Percentiles rank a stretch among this genome's conserved stretches.
phyloP scores from a whole-genome alignment of 2,888 invertebrate species.

The Iselma pallidipennis region DNA sequence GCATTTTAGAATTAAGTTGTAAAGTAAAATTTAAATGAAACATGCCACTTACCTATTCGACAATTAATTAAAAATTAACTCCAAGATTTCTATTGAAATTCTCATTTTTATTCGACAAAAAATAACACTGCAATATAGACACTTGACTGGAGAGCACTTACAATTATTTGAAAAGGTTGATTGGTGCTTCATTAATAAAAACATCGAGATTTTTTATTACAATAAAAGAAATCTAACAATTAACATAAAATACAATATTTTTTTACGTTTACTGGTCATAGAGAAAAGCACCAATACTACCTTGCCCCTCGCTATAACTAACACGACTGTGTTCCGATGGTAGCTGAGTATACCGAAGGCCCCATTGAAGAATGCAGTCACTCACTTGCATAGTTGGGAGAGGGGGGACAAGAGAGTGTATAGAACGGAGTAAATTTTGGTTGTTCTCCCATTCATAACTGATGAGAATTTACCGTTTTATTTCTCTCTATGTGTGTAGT shows the following conservation, averaged over 20 bases:
- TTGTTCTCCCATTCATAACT: constrained; percentile 25
- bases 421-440: constrained; percentile 5
- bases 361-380: constrained; percentile 41
- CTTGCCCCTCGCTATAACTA: constrained; percentile 38
- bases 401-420: neutral
- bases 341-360: constrained; percentile 32
- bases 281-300: constrained; percentile 28
- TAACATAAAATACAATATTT: too few species aligned
- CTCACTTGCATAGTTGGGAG: constrained; percentile 18
- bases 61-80: too few species aligned
- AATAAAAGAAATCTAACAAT: too few species aligned
- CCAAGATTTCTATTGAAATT: too few species aligned
- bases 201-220: too few species aligned
- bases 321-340: constrained; percentile 40
- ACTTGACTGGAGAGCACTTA: too few species aligned
- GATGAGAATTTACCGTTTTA: constrained; percentile 20
- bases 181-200: too few species aligned
- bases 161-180: too few species aligned
- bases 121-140: too few species aligned
- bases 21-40: constrained; percentile 27
- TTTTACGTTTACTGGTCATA: neutral
- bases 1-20: constrained; percentile 20
- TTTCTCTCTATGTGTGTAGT: neutral
- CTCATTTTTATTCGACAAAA: too few species aligned
- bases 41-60: constrained; percentile 20